Evolutionary conservation across 1,140 invertebrate genomes (phyloP), one percentile per base, ranked within the genome.

Genomic region (Aradophagus sp.): DNA sequence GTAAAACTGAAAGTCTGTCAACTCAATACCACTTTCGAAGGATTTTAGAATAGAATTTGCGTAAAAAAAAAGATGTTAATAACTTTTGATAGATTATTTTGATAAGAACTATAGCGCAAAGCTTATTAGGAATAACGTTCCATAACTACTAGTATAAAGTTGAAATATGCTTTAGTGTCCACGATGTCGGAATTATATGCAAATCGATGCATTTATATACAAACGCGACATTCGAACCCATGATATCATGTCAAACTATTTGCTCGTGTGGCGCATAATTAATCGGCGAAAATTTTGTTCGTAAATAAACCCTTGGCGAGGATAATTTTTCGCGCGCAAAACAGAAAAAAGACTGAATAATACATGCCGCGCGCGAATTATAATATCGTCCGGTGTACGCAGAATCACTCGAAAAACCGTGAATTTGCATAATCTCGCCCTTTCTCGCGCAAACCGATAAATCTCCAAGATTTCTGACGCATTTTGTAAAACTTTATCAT

Each of bases 121-220:
- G 15, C 26, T 14, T 13, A 13, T 39, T 12, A 13, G 12, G 13
- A n/a, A 52, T 50, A 27, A 42, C 47, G 32, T 41, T 36, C 52
- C 26, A 44, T 52, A 52, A 52, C 16, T 20, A 15, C 16, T 41
- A 38, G 32, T 52, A 62, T 62, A 62, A 53, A 53, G 27, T 45
- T 53, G 2, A 16, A 35, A 63, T 53, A 53, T 35, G 53, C 41
- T 63, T 63, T 53, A 39, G 26, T 39, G 48, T 17, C 10, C 5
- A 23, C 38, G 47, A 36, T 50, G 48, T 53, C 48, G 39, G 48
- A 63, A 63, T 65, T 47, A 31, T 50, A 56, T 66, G 50, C 44
- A 66, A 66, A 66, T 56, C 23, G 50, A 12, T 26, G 52, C 19
- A 56, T 66, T 56, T 56, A 32, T 50, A 66, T 55, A 56, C 45